Evolutionary conservation across 1,140 invertebrate species (phyloP), one percentile per base, ranked within the genome.

Genomic region (Metopolophium dirhodum): DNA sequence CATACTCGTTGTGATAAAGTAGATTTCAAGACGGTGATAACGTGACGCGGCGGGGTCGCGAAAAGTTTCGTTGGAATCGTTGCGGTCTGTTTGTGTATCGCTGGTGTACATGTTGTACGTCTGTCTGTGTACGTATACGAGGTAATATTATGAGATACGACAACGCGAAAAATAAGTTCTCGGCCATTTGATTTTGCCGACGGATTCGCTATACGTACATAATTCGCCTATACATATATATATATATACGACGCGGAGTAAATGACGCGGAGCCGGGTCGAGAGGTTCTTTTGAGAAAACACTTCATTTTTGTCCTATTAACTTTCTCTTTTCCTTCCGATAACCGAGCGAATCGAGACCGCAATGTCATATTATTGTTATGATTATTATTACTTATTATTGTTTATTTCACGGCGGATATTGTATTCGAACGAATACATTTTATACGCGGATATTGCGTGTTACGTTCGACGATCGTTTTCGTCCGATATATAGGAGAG

Each of bases 261-360:
- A 87, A 87, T 49, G 86, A 87, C 47, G 86, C 86, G 47, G n/a
- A 86, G 85, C 37, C 41, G 23, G 45, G 85, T 86, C 45, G 85
- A 86, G 85, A 47, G 30, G 86, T 87, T 49, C 86, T 51, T 87
- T 87, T 49, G 45, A 87, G 47, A 87, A 87, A 87, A 87, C 47
- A 47, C 47, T 87, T 49, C 30, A 51, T 87, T 87, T 87, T 49
- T 87, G 51, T 87, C 86, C 86, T 35, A 87, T 87, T 49, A 49
- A 87, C 86, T 87, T 87, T 87, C 86, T 87, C 86, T 87, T 47
- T 87, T 49, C 86, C 86, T 87, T 49, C 86, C 85, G 37, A 87
- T 87, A n/a, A 37, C 77, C 77, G 77, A 83, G 2, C 77, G 35
- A 83, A 83, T 83, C 35, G 35, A 83, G 77, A 77, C 61, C 61